Evolutionary conservation across 2,113 vertebrate species (phyloP).

Genomic region (Eurypyga helias): DNA sequence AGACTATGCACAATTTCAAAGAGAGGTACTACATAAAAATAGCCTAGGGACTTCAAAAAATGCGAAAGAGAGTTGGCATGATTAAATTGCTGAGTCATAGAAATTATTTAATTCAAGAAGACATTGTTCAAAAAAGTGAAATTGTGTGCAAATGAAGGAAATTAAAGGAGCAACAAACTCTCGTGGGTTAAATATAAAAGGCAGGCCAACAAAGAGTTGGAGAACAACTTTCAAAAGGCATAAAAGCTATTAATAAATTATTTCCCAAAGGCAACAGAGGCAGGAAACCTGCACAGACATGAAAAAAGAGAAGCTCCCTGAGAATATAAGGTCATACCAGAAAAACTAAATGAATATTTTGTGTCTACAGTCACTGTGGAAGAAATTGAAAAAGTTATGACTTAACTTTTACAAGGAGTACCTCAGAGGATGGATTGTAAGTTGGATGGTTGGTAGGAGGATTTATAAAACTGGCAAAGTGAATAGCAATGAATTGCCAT

Average conservation of each 20-base stretch:
- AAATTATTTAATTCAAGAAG: slow-evolving; percentile 6
- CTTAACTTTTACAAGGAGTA: neutral
- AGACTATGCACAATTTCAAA: neutral
- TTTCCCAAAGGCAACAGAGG: neutral
- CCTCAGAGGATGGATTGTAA: neutral
- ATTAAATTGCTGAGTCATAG: slow-evolving; percentile 7
- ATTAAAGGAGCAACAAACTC: neutral
- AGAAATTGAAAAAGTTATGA: neutral
- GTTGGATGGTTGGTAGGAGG: neutral
- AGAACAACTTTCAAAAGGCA: neutral
- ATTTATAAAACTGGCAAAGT: neutral
- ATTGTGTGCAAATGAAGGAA: neutral
- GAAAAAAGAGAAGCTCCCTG: neutral
- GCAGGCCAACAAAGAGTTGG: neutral
- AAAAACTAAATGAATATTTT: neutral
- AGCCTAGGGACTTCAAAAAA: neutral
- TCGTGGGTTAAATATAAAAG: neutral
- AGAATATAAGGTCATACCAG: neutral
- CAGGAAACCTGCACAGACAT: neutral
- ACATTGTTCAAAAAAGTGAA: neutral
- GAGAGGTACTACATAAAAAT: neutral
- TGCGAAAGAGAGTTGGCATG: neutral
- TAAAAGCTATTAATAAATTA: neutral
- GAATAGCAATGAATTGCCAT: neutral
- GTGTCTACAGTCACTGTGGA: neutral